Conservation (phyloP, 2,888 invertebrate species). For the Loripinus fragilis region DNA sequence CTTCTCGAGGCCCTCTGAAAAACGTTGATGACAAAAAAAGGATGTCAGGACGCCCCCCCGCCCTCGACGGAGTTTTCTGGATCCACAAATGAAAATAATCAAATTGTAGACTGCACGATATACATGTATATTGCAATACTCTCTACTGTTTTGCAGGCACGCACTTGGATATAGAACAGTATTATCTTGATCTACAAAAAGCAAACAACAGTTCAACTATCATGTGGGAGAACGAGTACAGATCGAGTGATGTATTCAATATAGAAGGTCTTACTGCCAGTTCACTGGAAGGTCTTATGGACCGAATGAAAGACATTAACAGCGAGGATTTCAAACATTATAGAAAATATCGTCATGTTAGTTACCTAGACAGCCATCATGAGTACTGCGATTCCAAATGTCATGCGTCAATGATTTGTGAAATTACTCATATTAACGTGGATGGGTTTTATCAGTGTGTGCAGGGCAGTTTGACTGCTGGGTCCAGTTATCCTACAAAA, state of each 20-base stretch:
- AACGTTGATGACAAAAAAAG: background rate
- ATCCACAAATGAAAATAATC: background rate
- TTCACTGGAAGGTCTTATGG: background rate
- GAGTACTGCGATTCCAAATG: background rate
- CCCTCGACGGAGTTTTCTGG: no score
- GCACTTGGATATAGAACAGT: slow-evolving; percentile 95
- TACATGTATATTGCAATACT: background rate
- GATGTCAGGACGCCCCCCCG: background rate
- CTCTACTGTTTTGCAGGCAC: slow-evolving; percentile 79
- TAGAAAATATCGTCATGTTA: slow-evolving; percentile 8
- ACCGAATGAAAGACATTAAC: background rate
- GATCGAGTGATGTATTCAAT: background rate
- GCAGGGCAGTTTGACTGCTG: background rate
- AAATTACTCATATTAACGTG: background rate
- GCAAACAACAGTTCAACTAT: slow-evolving; percentile 87
- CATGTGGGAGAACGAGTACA: slow-evolving; percentile 91
- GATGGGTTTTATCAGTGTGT: background rate
- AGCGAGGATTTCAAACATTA: background rate
- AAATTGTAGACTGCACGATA: background rate
- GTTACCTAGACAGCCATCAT: background rate
- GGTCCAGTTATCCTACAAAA: no score
- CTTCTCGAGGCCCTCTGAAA: background rate
- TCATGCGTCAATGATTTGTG: background rate
- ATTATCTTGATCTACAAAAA: slow-evolving; percentile 90
- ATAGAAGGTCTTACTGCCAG: background rate